Evolutionary conservation across 2,888 invertebrate species (phyloP).

Genomic region (Octonoba sinensis): DNA sequence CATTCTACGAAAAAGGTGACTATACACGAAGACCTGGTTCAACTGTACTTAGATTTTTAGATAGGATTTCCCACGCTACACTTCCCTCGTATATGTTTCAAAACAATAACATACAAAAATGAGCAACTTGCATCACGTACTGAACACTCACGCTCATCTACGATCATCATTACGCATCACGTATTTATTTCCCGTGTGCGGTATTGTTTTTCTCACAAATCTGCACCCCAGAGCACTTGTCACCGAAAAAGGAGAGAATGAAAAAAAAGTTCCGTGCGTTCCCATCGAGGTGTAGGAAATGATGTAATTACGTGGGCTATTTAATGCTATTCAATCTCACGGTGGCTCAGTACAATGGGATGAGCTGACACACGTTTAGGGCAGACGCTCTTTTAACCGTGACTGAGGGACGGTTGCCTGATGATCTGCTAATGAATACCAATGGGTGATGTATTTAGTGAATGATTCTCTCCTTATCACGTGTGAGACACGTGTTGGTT

Average conservation of each 20-base stretch:
- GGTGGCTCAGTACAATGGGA: background rate
- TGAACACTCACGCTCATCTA: background rate
- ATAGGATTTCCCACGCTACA: no score
- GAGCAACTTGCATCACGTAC: background rate
- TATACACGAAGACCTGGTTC: no score
- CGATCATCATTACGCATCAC: background rate
- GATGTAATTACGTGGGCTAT: constrained; percentile 11
- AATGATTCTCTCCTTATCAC: no score
- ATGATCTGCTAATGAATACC: background rate
- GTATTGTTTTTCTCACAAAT: background rate
- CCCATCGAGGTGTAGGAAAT: constrained; percentile 15
- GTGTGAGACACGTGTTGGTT: no score
- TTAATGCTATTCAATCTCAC: constrained; percentile 1
- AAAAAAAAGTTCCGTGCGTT: constrained; percentile 8
- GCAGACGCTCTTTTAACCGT: background rate
- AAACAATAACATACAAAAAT: background rate
- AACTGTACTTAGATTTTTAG: no score
- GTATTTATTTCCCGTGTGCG: constrained; percentile 9
- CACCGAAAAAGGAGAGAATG: no score
- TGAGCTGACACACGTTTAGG: constrained; percentile 2
- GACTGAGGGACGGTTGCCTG: background rate
- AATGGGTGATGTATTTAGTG: no score
- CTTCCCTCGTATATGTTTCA: no score
- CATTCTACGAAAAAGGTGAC: no score
- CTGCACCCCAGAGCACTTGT: no score